Percentiles rank a stretch among this genome's conserved stretches.
These are phyloP conservation scores for Pantelozetes paolii DNA, from an alignment of 2,888 invertebrate genomes.

Conservation along the genomic window DNA sequence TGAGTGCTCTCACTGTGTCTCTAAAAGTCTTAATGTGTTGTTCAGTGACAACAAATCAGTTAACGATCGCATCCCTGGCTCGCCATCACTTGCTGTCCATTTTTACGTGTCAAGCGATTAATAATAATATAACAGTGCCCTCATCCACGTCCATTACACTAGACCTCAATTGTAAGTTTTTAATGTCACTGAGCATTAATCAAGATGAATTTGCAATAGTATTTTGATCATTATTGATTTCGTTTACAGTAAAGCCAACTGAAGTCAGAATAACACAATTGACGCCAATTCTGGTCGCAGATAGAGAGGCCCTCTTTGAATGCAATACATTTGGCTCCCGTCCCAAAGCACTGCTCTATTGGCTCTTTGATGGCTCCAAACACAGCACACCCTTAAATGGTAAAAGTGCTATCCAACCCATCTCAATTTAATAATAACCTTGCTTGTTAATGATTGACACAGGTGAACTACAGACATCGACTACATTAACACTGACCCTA, in stretches of 20 bases:
- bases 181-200: background rate
- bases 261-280: constrained; percentile 43
- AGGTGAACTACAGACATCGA: constrained; percentile 44
- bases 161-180: constrained; percentile 83
- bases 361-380: constrained; percentile 43
- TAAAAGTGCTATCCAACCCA: background rate
- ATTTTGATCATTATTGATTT: no score
- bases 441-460: no score
- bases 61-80: constrained; percentile 41
- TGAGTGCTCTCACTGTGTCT: no score
- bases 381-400: constrained; percentile 40
- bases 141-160: constrained; percentile 68
- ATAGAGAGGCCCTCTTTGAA: constrained; percentile 71
- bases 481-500: constrained; percentile 40
- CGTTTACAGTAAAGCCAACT: constrained; percentile 41
- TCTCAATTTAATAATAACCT: no score
- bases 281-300: constrained; percentile 77
- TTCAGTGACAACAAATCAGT: constrained; percentile 42
- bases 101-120: constrained; percentile 48
- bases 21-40: no score
- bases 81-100: constrained; percentile 46
- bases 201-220: no score
- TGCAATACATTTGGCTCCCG: constrained; percentile 78
- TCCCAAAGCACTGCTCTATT: constrained; percentile 69
- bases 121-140: constrained; percentile 48